Percentiles rank a stretch among this genome's conserved stretches.
These are phyloP conservation scores for Sphyrna mokarran DNA, from an alignment of 2,113 vertebrate genomes.

Conservation along the genomic window DNA sequence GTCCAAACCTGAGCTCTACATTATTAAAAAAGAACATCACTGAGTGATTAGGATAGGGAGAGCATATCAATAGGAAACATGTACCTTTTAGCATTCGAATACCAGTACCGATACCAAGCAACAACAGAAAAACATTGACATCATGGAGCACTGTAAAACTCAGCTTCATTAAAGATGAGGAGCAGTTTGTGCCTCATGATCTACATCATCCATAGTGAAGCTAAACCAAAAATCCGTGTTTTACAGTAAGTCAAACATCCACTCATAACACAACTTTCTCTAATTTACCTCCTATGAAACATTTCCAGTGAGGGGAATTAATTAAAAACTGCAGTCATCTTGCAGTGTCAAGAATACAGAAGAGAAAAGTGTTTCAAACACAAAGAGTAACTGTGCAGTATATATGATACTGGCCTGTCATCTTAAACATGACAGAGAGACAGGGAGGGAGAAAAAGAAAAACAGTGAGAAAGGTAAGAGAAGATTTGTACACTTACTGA, in stretches of 20 bases:
- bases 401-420: not conserved
- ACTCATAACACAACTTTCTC: not conserved
- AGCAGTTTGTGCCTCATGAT: not conserved
- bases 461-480: not conserved
- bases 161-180: not conserved
- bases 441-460: not conserved
- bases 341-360: not conserved
- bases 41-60: not conserved
- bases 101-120: not conserved
- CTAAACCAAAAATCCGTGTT: not conserved
- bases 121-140: not conserved
- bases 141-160: not conserved
- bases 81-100: not conserved
- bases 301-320: not conserved
- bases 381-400: not conserved
- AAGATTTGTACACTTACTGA: conserved; percentile 14
- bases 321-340: not conserved
- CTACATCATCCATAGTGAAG: not conserved
- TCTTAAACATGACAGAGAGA: not conserved
- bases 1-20: not conserved
- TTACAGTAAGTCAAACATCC: not conserved
- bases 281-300: not conserved
- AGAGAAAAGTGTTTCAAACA: not conserved
- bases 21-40: not conserved
- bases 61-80: not conserved